Conservation (phyloP, 2,888 invertebrate species). For the Andrena praecox region DNA sequence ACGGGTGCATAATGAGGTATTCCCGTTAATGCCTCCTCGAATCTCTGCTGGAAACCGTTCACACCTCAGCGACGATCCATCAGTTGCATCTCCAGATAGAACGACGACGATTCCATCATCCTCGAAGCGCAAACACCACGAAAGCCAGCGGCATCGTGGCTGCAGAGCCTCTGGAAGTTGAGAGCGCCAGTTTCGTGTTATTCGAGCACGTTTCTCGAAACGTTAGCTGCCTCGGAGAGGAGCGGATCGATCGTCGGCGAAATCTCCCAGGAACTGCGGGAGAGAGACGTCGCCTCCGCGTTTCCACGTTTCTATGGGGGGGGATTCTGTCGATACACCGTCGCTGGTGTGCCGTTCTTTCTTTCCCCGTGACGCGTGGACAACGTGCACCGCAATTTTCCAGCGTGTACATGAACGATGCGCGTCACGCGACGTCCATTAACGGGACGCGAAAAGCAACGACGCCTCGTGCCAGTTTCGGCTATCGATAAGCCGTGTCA, state of each 20-base stretch:
- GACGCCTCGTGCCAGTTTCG: constrained; percentile 9
- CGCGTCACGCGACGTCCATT: constrained; percentile 41
- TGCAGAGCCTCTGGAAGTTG: no score
- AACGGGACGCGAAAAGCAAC: constrained; percentile 32
- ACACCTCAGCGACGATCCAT: no score
- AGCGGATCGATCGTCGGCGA: constrained; percentile 21
- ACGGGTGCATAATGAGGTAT: no score
- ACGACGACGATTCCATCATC: no score
- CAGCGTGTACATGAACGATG: constrained; percentile 10
- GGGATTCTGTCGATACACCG: constrained; percentile 18
- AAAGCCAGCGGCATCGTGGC: no score
- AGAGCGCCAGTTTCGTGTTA: not conserved
- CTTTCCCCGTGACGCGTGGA: constrained; percentile 14
- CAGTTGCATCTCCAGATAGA: no score
- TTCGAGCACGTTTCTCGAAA: not conserved
- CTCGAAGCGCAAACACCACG: not conserved
- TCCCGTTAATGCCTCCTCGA: not conserved
- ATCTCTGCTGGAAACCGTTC: not conserved
- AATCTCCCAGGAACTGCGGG: constrained; percentile 8
- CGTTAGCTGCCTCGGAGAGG: not conserved
- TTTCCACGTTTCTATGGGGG: constrained; percentile 31
- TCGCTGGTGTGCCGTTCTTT: constrained; percentile 1
- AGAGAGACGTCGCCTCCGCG: not conserved
- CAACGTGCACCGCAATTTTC: constrained; percentile 46
- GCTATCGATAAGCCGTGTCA: constrained; percentile 26